Base-by-base conservation (phyloP, 1,140 invertebrate species). In the Linepithema humile region DNA sequence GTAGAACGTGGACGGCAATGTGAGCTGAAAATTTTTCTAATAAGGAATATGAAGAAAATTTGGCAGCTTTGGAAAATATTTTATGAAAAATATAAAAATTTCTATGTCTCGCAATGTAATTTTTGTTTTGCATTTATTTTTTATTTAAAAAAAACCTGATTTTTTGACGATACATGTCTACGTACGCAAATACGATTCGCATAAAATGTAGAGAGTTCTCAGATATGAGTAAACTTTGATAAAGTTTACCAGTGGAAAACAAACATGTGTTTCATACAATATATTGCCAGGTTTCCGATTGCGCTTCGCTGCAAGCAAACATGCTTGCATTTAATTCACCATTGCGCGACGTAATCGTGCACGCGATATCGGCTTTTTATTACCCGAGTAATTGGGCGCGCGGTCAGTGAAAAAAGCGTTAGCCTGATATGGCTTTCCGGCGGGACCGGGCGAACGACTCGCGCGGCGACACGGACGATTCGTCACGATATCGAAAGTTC, bases 331-430 rank as follows among this genome's bases (percentile, higher is more conserved):
- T 69, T 80, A 80, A 69, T n/a, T 12, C 10, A 29, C 38, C 32
- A 35, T 29, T 53, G 64, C 50, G 35, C 48, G 32, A 26, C 23
- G 17, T 38, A n/a, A 53, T 15, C 38, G 35, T 35, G 55, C 32
- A 10, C 12, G 29, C 20, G 59, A 65, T 38, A 64, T 65, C 43
- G 20, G 3, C 5, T 67, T 55, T 69, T 78, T 9, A 55, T 78
- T 69, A 67, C 10, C 20, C 45, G 35, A 67, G n/a, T 69, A 80
- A 69, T 80, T 80, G 26, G 32, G 20, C 59, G 32, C 20, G 45
- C 35, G 26, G n/a, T 15, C 15, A 29, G 43, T 15, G 38, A 32
- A 45, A 74, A 60, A 60, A 43, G n/a, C 26, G n/a, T 35, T 20
- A 64, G n/a, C 50, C 10, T 15, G 57, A 2, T 57, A 4, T 17